These are phyloP conservation scores for Nymphalis io DNA, from an alignment of 1,140 invertebrate genomes.

Conservation along the genomic window DNA sequence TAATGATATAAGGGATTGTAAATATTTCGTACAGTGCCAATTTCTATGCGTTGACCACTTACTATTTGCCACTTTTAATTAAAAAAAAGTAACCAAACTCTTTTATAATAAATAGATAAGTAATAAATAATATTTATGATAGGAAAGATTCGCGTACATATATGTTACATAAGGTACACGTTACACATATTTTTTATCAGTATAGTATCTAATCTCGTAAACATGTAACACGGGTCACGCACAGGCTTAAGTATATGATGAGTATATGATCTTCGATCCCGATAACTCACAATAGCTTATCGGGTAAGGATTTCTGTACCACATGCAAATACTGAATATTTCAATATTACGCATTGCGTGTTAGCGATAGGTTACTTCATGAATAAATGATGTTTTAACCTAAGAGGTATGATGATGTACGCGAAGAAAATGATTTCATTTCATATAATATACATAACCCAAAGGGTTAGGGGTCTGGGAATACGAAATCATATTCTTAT, in stretches of 20 bases:
- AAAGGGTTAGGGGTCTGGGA: conserved; percentile 2
- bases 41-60: no score
- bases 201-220: conserved; percentile 9
- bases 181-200: conserved; percentile 16
- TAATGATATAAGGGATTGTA: no score
- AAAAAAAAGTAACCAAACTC: no score
- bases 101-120: no score
- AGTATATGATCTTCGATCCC: conserved; percentile 37
- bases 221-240: conserved; percentile 37
- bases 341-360: conserved; percentile 49
- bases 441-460: conserved; percentile 18
- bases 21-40: no score
- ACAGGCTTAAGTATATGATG: conserved; percentile 40
- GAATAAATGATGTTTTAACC: conserved; percentile 42
- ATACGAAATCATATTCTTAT: conserved; percentile 6
- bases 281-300: conserved; percentile 49
- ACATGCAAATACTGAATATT: conserved; percentile 50
- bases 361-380: conserved; percentile 36
- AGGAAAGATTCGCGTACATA: no score
- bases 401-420: conserved; percentile 33
- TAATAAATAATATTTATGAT: no score
- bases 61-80: no score
- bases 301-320: conserved; percentile 48
- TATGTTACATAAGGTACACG: not conserved
- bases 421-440: conserved; percentile 30